Base-by-base conservation (phyloP, 2,113 vertebrate genomes). In the Leucosticte australis region DNA sequence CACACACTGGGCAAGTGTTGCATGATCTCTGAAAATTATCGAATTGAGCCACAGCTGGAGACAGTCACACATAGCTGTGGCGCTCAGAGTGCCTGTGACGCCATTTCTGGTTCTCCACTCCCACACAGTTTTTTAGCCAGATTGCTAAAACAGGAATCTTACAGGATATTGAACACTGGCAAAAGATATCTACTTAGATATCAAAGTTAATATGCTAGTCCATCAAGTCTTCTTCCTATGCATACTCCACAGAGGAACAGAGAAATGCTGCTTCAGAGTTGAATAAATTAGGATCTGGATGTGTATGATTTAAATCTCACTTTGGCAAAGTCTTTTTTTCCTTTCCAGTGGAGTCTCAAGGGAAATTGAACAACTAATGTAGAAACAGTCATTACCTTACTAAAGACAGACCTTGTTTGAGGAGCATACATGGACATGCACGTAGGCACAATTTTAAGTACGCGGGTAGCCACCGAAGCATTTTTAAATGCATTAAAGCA, bases 351-450 rank as follows among this genome's bases (percentile, higher is more conserved):
- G 63, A 95, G 37, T 74, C 53, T 53, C 28, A 42, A 83, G 42
- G 59, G 50, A 92, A 93, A 65, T 30, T 47, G 37, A 86, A 69
- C 16, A 83, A 59, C 35, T 62, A 88, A 90, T 22, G 55, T 62
- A 92, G 79, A 92, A 86, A 62, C 18, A 83, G 59, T 67, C 55
- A 57, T 74, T 80, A 86, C 59, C 42, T 90, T 65, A 53, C 59
- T 83, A 93, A 90, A 95, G 83, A 92, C 47, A 94, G 79, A 28
- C 23, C 28, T 47, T 64, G 14, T 89, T 84, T n/a, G 39, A 75
- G 78, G 14, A 79, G 33, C 0, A 0, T 46, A 39, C 0, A 0
- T 78, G 67, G 17, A 9, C 74, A 85, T 1, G 4, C 22, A n/a
- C 23, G 50, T 75, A 77, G 31, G 55, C 55, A 77, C 35, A 82